Evolutionary conservation across 2,113 vertebrate genomes (phyloP), one percentile per base, ranked within the genome.

Genomic region (Apodemus sylvaticus): DNA sequence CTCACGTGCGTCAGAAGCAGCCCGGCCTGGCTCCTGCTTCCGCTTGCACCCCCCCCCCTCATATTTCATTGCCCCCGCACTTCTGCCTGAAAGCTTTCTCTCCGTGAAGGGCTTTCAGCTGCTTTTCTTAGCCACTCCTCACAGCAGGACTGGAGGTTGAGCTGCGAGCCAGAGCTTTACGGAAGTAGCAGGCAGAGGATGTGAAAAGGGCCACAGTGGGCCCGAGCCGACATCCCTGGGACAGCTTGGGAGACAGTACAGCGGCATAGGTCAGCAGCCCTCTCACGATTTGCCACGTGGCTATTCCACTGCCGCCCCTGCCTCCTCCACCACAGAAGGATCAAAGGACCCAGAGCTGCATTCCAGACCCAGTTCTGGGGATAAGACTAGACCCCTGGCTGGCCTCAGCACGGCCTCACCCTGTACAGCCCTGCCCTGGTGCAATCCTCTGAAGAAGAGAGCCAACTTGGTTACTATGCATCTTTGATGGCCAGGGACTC

Each of bases 41-140:
- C 31, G 34, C 71, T 92, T 77, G 90, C 71, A 86, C 7, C 68
- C 55, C 74, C 42, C 24, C 22, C 87, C 95, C 94, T 93, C 31
- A 0, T 86, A 93, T 55, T 74, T 77, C 76, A 83, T 86, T 86
- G 88, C 96, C 97, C 88, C 95, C 66, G 5, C 90, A 62, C 82
- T 97, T 94, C 78, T 83, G 88, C 83, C 92, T 95, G 93, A 95
- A 96, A 97, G 95, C 83, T 97, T 97, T 96, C 90, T 97, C 88
- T 87, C 71, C 3, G 42, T 66, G 90, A 90, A 97, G 93, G 97
- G 95, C 93, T 97, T 96, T 95, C 96, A 96, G 36, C 11, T 86
- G 97, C 97, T 97, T 98, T 97, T 97, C 96, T 97, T 96, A 97
- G 97, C 94, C 97, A 51, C 94, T 92, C 95, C 70, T 89, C 92